phyloP scores from a whole-genome alignment of 2,888 invertebrate species.

The Uloborus plumipes region DNA sequence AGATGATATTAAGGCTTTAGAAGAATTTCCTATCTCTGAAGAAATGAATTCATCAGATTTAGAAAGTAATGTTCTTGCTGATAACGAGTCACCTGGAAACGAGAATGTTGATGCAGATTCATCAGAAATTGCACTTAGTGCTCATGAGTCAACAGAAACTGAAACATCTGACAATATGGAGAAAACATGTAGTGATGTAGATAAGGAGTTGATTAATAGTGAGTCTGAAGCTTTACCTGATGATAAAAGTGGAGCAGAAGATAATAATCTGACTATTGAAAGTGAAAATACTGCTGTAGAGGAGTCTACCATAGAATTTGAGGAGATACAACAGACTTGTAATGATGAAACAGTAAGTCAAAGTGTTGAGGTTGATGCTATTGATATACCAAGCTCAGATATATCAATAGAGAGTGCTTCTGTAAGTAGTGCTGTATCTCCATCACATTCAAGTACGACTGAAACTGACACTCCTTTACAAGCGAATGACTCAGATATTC shows the following conservation, averaged over 20 bases:
- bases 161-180: not conserved
- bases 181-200: not conserved
- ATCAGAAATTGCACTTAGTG: too few species aligned
- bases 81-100: too few species aligned
- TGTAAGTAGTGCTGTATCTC: conserved; percentile 12
- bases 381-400: conserved; percentile 10
- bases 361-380: conserved; percentile 14
- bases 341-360: too few species aligned
- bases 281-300: not conserved
- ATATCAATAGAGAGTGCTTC: conserved; percentile 11
- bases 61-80: too few species aligned
- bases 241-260: not conserved
- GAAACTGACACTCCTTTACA: not conserved
- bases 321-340: too few species aligned
- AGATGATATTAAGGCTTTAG: too few species aligned
- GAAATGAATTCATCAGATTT: not conserved
- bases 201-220: not conserved
- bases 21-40: not conserved
- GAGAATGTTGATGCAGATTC: not conserved
- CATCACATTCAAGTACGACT: conserved; percentile 11
- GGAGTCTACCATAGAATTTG: not conserved
- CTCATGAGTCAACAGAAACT: not conserved
- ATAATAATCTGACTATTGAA: not conserved
- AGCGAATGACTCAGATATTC: too few species aligned
- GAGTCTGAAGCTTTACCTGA: too few species aligned